Base-by-base conservation (phyloP, 1,140 invertebrate species). In the Drosophila chauvacae region DNA sequence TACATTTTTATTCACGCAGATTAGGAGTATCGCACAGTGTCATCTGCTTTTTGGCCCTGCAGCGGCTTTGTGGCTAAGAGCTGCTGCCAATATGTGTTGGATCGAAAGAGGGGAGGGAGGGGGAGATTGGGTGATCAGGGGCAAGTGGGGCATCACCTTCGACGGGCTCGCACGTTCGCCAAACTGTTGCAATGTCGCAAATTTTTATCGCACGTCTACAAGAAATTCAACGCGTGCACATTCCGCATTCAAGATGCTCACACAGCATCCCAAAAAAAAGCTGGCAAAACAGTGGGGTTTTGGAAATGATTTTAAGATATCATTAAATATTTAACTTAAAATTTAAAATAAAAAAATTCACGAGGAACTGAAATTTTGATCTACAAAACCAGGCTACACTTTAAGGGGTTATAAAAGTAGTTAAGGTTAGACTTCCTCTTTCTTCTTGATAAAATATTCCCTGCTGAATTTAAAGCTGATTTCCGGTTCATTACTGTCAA, bases 201-300 rank as follows among this genome's bases (percentile, higher is more conserved):
- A 91, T 91, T 91, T 91, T 91, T 91, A 91, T 88, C 88, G 84
- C 88, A 88, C 88, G 88, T 91, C 84, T 91, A 81, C 85, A 90
- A 90, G 88, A 85, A 91, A 91, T 91, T 91, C 88, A 79, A 91
- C 81, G 83, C 88, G 88, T 91, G 88, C 84, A 85, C 81, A 81
- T 88, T 82, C 81, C 88, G 80, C 85, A 90, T 85, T 76, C 81
- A 84, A 72, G 69, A 78, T 78, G 84, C 85, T 80, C 75, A 66
- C 81, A 66, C 59, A 48, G 73, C 69, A 65, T 59, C 55, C 44
- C 30, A 70, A 78, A 82, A 64, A n/a, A 81, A 63, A 74, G 28
- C 30, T 60, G 20, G 20, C 1, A 0, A 3, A 41, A 77, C 75
- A 69, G 51, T 77, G 63, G 63, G n/a, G 1, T 50, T 18, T 30